Conservation (phyloP, 1,140 invertebrate genomes). For the Penaeus chinensis region DNA sequence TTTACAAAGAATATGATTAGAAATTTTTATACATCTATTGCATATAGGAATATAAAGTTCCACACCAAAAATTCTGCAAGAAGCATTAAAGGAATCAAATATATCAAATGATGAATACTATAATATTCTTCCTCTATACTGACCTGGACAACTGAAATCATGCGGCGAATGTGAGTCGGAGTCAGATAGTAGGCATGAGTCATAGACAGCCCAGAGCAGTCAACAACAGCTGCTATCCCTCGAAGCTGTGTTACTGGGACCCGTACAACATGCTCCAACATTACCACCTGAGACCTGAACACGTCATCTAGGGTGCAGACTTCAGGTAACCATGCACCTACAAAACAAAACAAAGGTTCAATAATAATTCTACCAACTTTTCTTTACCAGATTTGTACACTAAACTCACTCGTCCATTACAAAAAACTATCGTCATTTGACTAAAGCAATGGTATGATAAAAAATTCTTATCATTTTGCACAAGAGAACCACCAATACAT, state of each 20-base stretch:
- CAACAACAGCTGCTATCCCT: constrained; percentile 59
- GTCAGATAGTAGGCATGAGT: constrained; percentile 60
- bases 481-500: not conserved
- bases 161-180: constrained; percentile 56
- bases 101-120: not conserved
- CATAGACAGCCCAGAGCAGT: constrained; percentile 58
- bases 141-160: constrained; percentile 62
- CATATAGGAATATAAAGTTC: not conserved
- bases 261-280: constrained; percentile 61
- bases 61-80: not conserved
- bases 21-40: not conserved
- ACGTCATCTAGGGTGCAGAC: constrained; percentile 51
- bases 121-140: not conserved
- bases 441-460: too few relatives aligned
- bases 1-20: not conserved
- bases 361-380: not conserved
- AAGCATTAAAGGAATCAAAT: not conserved
- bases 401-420: too few relatives aligned
- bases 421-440: too few relatives aligned
- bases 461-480: too few relatives aligned
- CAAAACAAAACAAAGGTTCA: not conserved
- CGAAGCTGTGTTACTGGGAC: constrained; percentile 59
- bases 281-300: constrained; percentile 57
- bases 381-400: not conserved
- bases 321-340: constrained; percentile 58